phyloP scores from a whole-genome alignment of 2,797 vertebrate species.

The Tauraco hartlaubi region DNA sequence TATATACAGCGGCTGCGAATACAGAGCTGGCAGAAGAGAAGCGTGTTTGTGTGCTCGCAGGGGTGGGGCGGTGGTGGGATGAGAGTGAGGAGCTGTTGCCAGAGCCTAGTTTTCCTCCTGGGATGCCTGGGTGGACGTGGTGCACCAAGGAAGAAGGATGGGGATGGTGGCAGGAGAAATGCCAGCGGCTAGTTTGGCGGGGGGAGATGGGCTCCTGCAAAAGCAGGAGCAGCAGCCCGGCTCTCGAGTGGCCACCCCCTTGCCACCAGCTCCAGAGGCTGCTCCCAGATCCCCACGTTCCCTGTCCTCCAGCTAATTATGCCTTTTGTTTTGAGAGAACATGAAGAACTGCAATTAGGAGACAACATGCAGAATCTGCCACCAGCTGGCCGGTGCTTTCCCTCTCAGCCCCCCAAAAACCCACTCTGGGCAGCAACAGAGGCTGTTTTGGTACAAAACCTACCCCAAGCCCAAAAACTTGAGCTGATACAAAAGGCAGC shows the following conservation, averaged over 20 bases:
- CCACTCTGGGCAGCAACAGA: not conserved
- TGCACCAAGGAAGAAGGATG: not conserved
- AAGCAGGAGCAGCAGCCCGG: rapidly evolving
- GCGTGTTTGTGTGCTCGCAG: not conserved
- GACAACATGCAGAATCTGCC: not conserved
- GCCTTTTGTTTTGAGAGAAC: not conserved
- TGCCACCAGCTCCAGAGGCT: not conserved
- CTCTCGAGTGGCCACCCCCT: not conserved
- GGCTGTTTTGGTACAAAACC: not conserved
- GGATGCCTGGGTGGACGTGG: not conserved
- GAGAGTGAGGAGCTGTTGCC: not conserved
- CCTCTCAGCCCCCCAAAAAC: not conserved
- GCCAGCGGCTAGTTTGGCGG: not conserved
- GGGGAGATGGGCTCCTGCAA: not conserved
- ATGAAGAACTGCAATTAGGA: not conserved
- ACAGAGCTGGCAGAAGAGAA: not conserved
- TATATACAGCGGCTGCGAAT: slow-evolving; percentile 38
- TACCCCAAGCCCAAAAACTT: not conserved
- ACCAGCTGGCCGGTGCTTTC: not conserved
- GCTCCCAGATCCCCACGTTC: not conserved
- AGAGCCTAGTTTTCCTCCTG: not conserved
- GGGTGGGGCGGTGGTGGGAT: not conserved
- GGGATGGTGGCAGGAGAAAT: not conserved
- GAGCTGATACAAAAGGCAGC: rapidly evolving
- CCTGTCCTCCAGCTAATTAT: not conserved